These are phyloP conservation scores for Diachasmimorpha longicaudata DNA, from an alignment of 1,140 invertebrate species.

Conservation along the genomic window DNA sequence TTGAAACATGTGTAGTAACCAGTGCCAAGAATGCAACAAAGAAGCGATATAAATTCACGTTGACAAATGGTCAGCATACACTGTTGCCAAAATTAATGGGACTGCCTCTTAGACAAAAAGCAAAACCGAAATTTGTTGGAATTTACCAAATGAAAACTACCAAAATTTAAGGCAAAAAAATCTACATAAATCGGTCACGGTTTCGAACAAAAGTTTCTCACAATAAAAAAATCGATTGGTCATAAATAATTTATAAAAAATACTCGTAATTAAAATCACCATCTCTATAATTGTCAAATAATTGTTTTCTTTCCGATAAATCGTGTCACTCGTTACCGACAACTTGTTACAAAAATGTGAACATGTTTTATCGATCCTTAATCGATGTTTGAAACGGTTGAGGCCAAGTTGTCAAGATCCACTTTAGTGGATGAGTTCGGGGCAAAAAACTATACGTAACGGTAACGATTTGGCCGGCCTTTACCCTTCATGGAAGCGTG, in stretches of 20 bases:
- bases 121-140: neutral
- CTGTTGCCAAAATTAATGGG: neutral
- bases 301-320: neutral
- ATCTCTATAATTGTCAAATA: too few relatives aligned
- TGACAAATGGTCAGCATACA: neutral
- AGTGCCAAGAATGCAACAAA: neutral
- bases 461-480: slow-evolving; percentile 52
- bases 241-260: too few relatives aligned
- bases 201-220: too few relatives aligned
- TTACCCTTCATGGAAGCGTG: slow-evolving; percentile 60
- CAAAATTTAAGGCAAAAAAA: too few relatives aligned
- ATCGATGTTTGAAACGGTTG: neutral
- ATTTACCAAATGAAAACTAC: too few relatives aligned
- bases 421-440: slow-evolving; percentile 11
- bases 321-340: neutral
- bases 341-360: neutral
- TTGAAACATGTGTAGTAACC: neutral
- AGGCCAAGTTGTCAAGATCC: slow-evolving; percentile 7
- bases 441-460: slow-evolving; percentile 52
- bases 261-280: too few relatives aligned
- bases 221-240: neutral
- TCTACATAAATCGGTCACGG: too few relatives aligned
- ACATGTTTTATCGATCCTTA: neutral
- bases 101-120: neutral
- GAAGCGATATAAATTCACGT: neutral